A percentile compares a stretch with the other conserved stretches of the same genome.
These are phyloP conservation scores for Oncorhynchus nerka DNA, from an alignment of 2,113 vertebrate genomes.

Conservation along the genomic window DNA sequence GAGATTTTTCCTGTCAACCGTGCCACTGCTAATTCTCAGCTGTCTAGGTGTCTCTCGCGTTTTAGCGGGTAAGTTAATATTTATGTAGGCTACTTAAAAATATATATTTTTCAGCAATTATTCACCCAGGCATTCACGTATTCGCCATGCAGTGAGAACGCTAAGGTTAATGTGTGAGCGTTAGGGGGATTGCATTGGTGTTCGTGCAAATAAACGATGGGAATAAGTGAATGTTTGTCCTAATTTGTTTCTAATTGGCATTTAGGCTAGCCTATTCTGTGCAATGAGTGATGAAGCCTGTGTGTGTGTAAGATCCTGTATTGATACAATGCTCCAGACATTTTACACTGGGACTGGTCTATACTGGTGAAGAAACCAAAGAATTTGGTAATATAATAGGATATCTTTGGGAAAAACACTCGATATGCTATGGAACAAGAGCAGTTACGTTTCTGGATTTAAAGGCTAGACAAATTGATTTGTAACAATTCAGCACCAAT, in stretches of 20 bases:
- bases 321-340: neutral
- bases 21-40: conserved; percentile 63
- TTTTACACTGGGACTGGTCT: neutral
- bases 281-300: neutral
- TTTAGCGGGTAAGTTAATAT: conserved; percentile 71
- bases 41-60: conserved; percentile 65
- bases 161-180: neutral
- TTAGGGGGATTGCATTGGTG: conserved; percentile 8
- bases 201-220: conserved; percentile 6
- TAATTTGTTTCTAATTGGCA: neutral
- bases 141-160: neutral
- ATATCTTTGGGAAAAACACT: neutral
- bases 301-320: neutral
- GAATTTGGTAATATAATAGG: neutral
- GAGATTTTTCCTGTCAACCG: conserved; percentile 48
- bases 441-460: too few species aligned
- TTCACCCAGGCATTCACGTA: neutral
- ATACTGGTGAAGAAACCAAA: neutral
- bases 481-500: neutral
- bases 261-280: neutral
- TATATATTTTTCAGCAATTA: neutral
- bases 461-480: too few species aligned
- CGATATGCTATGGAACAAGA: too few species aligned
- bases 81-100: conserved; percentile 2
- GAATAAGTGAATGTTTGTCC: neutral